Evolutionary conservation across 2,888 invertebrate genomes (phyloP), one percentile per base, ranked within the genome.

Genomic region (Galerucella nymphaeae): DNA sequence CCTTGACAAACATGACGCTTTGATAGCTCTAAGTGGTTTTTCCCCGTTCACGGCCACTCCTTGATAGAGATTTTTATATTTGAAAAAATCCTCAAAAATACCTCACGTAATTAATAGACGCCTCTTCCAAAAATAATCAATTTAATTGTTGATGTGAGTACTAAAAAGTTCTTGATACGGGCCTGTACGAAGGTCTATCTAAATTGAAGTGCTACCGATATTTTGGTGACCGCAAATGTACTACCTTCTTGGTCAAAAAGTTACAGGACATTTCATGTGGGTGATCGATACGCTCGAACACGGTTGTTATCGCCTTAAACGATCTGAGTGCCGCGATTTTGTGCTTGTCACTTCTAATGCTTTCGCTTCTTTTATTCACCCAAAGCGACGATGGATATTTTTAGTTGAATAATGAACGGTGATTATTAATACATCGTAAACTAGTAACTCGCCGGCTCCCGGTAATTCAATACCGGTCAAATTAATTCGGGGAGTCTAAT

Each of bases 251-350:
- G 77, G 77, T 76, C 73, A 75, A 63, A 58, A 59, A 70, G 48
- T 61, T 67, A 59, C 70, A 53, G 72, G 53, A 57, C 18, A 57
- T 72, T 70, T 75, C 74, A 77, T 76, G 79, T 77, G 78, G 76
- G 76, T 72, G 77, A 81, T 79, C 77, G 80, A 75, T 74, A 80
- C 78, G 81, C 79, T 78, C 62, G 71, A 74, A 73, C 61, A 59
- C 71, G 69, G 59, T 70, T 59, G 42, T 73, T 67, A 73, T 64
- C 71, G 38, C 71, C 68, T 63, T 41, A 72, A 74, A 68, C 72
- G 48, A 72, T 62, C 70, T 38, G 59, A 72, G 70, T 62, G 68
- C 75, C 62, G 71, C 68, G 68, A 80, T 81, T 80, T 79, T 75
- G 57, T 77, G 81, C 77, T 75, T 78, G 77, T 80, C 80, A 73